phyloP scores from a whole-genome alignment of 37 sponge, comb jelly and placozoan genomes.

The Geodia barretti region DNA sequence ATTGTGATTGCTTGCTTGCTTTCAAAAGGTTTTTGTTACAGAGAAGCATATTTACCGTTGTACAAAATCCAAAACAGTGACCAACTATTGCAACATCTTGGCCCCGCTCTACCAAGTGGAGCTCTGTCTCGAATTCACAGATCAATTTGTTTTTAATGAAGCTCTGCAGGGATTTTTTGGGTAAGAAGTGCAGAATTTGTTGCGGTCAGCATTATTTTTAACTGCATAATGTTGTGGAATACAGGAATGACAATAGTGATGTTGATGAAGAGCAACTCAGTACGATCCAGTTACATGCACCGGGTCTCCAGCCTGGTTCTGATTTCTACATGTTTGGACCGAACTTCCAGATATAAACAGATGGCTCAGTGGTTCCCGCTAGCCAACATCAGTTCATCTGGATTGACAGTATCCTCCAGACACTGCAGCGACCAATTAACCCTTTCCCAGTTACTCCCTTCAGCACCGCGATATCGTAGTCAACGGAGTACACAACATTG shows the following conservation, averaged over 20 bases:
- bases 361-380: constrained; percentile 4
- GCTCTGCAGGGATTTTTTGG: not conserved
- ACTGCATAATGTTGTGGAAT: not conserved
- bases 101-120: not conserved
- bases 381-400: constrained; percentile 17
- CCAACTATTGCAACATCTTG: constrained; percentile 7
- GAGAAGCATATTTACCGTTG: constrained; percentile 6
- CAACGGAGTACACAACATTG: not conserved
- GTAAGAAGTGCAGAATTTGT: not conserved
- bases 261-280: constrained; percentile 3
- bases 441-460: not conserved
- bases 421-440: not conserved
- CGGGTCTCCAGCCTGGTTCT: constrained; percentile 19
- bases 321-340: constrained; percentile 40
- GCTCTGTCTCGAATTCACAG: not conserved
- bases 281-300: constrained; percentile 24
- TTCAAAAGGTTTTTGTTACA: not conserved
- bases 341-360: not conserved
- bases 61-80: constrained; percentile 9
- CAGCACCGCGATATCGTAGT: not conserved
- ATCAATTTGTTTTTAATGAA: not conserved
- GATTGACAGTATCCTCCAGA: constrained; percentile 6
- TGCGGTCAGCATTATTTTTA: not conserved
- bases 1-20: not conserved
- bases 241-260: not conserved